phyloP scores from a whole-genome alignment of 2,797 vertebrate species.

The Mallotus villosus region DNA sequence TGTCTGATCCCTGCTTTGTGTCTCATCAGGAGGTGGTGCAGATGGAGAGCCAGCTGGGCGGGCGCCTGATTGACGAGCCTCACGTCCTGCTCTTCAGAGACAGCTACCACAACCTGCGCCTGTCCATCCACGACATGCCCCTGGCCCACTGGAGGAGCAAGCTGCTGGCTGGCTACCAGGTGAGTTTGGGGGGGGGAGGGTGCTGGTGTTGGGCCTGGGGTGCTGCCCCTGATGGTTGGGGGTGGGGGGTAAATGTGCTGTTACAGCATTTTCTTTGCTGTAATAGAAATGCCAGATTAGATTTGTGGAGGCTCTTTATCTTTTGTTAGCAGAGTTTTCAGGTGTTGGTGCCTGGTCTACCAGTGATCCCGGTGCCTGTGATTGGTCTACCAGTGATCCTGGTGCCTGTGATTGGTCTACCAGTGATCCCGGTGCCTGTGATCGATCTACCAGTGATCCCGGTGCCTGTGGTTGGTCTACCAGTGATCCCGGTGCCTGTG shows the following conservation, averaged over 20 bases:
- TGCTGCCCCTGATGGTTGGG: neutral
- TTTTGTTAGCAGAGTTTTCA: conserved; percentile 28
- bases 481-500: too few relatives aligned
- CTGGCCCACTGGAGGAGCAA: conserved; percentile 98
- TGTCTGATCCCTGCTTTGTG: neutral
- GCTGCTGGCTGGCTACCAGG: conserved; percentile 96
- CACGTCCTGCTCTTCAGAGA: conserved; percentile 97
- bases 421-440: too few relatives aligned
- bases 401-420: too few relatives aligned
- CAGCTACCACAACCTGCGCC: conserved; percentile 98
- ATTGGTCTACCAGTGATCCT: too few relatives aligned
- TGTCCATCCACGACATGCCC: conserved; percentile 97
- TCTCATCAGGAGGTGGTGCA: conserved; percentile 92
- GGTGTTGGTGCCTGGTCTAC: conserved; percentile 1
- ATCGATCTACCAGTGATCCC: too few relatives aligned
- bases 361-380: too few relatives aligned
- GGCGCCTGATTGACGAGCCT: conserved; percentile 94
- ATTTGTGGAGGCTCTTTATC: conserved; percentile 48
- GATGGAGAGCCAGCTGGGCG: conserved; percentile 97
- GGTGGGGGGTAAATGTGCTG: neutral
- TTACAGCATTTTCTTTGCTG: conserved; percentile 17
- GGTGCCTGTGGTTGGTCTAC: neutral
- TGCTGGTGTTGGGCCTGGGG: neutral
- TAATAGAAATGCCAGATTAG: conserved; percentile 47
- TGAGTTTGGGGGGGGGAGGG: conserved; percentile 53